Evolutionary conservation across 2,888 invertebrate species (phyloP).

Genomic region (Scaptomyza tumidula): DNA sequence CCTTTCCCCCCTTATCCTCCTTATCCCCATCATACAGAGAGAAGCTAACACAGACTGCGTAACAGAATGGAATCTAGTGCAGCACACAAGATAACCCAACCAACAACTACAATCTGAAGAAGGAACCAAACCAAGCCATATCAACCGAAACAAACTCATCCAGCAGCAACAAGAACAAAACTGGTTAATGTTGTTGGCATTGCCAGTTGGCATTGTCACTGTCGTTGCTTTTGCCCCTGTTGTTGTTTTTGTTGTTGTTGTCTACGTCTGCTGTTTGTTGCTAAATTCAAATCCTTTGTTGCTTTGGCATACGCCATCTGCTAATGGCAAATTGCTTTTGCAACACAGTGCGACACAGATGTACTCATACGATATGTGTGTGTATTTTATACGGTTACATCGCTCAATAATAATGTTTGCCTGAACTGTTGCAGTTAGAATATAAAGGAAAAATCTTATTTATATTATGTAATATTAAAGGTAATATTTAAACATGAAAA

Average conservation of each 20-base stretch:
- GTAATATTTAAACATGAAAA: too few relatives aligned
- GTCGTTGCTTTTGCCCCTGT: slow-evolving; percentile 2
- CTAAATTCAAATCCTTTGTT: slow-evolving; percentile 53
- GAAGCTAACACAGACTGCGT: slow-evolving; percentile 33
- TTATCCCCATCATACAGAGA: too few relatives aligned
- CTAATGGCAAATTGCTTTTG: slow-evolving; percentile 51
- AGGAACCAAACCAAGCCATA: slow-evolving; percentile 23
- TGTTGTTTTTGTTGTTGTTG: slow-evolving; percentile 5
- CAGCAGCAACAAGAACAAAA: slow-evolving; percentile 4
- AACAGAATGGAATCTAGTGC: slow-evolving; percentile 52
- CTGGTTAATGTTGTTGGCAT: slow-evolving; percentile 51
- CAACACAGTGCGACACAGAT: slow-evolving; percentile 47
- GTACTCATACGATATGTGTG: slow-evolving; percentile 4
- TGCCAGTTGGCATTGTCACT: slow-evolving; percentile 25
- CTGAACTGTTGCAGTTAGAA: not conserved
- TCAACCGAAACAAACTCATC: slow-evolving; percentile 9
- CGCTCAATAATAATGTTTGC: slow-evolving; percentile 25
- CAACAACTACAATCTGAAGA: slow-evolving; percentile 10
- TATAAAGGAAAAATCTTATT: too few relatives aligned
- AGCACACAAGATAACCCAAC: slow-evolving; percentile 19
- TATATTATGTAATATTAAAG: too few relatives aligned
- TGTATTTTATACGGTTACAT: slow-evolving; percentile 1
- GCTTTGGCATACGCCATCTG: slow-evolving; percentile 36
- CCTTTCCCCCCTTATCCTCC: too few relatives aligned
- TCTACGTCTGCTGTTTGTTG: slow-evolving; percentile 18